Conservation (phyloP, 1,140 invertebrate genomes). For the Drosophila ohnishii region DNA sequence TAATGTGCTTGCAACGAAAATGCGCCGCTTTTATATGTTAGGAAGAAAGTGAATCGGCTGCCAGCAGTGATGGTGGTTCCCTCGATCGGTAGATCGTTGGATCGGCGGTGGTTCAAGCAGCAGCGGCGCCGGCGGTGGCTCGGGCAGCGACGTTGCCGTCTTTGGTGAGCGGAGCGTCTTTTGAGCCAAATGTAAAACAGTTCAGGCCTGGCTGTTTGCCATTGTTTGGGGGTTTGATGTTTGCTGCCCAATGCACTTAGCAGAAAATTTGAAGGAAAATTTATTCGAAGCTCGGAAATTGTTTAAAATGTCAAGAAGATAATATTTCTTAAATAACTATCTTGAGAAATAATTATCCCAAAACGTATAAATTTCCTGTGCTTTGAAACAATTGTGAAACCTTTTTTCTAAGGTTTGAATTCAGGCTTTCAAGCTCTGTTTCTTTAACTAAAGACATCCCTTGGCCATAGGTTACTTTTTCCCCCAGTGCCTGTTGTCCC, state of each 20-base stretch:
- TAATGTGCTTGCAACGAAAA: constrained; percentile 78
- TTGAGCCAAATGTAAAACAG: constrained; percentile 68
- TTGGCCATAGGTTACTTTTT: constrained; percentile 4
- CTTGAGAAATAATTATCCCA: background rate
- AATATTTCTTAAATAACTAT: no score
- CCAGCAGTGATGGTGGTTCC: constrained; percentile 5
- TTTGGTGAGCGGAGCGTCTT: constrained; percentile 35
- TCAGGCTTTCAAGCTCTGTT: no score
- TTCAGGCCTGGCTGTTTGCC: constrained; percentile 55
- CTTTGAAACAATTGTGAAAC: no score
- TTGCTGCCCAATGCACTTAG: constrained; percentile 21
- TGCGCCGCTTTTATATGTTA: constrained; percentile 82
- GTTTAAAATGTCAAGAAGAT: no score
- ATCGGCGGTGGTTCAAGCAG: constrained; percentile 18
- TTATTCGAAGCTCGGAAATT: no score
- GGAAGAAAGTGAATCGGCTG: constrained; percentile 77
- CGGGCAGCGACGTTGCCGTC: constrained; percentile 33
- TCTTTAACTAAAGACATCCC: no score
- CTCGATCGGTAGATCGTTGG: constrained; percentile 21
- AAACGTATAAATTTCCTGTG: no score
- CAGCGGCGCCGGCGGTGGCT: constrained; percentile 8
- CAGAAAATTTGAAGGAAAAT: background rate
- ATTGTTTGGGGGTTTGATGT: constrained; percentile 30
- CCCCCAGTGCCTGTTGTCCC: constrained; percentile 31
- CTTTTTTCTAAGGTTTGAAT: no score